Evolutionary conservation across 2,113 vertebrate genomes (phyloP), one percentile per base, ranked within the genome.

Genomic region (Parus major): DNA sequence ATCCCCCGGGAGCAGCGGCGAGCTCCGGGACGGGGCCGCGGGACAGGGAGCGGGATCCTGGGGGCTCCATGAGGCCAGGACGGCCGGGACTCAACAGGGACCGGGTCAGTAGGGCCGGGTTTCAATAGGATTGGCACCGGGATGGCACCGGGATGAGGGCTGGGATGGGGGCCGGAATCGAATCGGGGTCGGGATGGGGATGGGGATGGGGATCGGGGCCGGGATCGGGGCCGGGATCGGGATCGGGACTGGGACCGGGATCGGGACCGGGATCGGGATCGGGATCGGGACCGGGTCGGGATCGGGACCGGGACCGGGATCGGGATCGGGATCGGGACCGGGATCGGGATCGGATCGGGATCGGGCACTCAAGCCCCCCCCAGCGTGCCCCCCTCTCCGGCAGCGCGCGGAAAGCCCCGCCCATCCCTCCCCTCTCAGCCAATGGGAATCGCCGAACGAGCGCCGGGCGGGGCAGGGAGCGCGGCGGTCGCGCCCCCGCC

Each of bases 401-500:
- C 35, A 3, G 9, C 39, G 36, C 60, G 21, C 49, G 2, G 9
- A 16, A 42, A 7, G 15, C 18, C 21, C 2, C 5, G 24, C 35
- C 31, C 60, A 53, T 25, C 39, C 9, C 15, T 19, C 19, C 7
- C 14, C 2, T 1, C 1, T 1, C 33, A 41, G 19, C 84, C 88
- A 88, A 82, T 82, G 15, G 28, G 0, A 77, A 68, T 10, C 39
- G 12, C 1, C 7, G 11, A 7, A 0, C 0, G 4, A 1, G n/a
- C 0, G 7, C 5, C 12, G 1, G 5, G n/a, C 8, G 3, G 35
- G 24, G 44, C 36, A 19, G n/a, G n/a, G 20, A 29, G 21, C 4
- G 10, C 5, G 1, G 1, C 0, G 11, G 24, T 21, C 78, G 0
- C 69, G 35, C 75, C 60, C 36, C 9, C 36, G 0, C 7, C 0